A percentile compares a stretch with the other conserved stretches of the same genome.
Conservation (phyloP, 2,797 vertebrate species). For the Hypotaenidia okinawae region DNA sequence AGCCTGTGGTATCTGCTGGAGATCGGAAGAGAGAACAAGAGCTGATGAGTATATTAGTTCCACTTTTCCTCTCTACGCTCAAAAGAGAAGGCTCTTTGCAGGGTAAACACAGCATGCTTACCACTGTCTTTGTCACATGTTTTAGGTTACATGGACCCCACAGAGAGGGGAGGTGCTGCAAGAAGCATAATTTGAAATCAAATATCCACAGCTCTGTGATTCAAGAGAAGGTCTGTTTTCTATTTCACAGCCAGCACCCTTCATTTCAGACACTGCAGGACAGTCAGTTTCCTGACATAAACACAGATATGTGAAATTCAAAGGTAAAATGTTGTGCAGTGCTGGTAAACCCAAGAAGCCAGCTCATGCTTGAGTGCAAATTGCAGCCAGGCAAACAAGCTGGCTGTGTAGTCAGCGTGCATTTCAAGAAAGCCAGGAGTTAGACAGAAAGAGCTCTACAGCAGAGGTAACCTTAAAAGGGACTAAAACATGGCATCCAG, state of each 20-base stretch:
- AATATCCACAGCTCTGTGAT: background rate
- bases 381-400: accelerated
- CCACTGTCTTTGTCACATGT: background rate
- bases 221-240: background rate
- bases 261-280: background rate
- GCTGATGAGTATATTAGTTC: background rate
- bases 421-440: background rate
- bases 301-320: background rate
- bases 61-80: background rate
- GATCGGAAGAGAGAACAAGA: background rate
- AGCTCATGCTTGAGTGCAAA: background rate
- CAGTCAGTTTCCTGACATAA: background rate
- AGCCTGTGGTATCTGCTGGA: background rate
- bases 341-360: background rate
- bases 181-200: background rate
- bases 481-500: background rate
- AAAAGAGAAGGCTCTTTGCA: background rate
- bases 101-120: background rate
- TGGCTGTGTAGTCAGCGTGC: background rate
- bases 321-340: background rate
- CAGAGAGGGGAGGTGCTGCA: background rate
- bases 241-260: background rate
- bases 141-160: background rate
- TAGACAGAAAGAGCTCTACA: background rate
- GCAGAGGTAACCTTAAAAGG: background rate